These are phyloP conservation scores for Podiceps cristatus DNA, from an alignment of 2,113 vertebrate species.

Conservation along the genomic window DNA sequence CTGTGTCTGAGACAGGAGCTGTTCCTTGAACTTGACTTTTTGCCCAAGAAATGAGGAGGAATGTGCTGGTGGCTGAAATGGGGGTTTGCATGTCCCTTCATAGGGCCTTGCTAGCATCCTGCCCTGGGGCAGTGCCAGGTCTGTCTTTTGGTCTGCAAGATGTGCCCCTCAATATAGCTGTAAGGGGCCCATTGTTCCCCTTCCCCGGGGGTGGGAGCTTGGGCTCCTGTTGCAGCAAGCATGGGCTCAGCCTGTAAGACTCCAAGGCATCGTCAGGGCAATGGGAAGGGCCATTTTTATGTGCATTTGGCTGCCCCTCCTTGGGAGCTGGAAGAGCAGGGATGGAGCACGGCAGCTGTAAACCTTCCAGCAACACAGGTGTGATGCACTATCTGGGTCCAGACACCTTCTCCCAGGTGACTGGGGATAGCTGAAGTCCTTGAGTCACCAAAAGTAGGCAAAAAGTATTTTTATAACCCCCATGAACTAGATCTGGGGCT, in stretches of 20 bases:
- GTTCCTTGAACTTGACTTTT: not conserved
- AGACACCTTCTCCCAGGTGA: not conserved
- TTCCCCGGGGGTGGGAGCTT: not conserved
- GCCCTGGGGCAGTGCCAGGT: no score
- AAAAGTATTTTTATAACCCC: not conserved
- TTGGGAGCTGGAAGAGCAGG: not conserved
- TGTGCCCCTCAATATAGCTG: not conserved
- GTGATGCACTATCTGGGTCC: accelerated
- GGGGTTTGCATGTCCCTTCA: not conserved
- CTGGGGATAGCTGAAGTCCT: not conserved
- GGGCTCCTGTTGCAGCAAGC: no score
- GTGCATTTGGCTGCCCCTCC: not conserved
- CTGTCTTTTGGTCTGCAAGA: not conserved
- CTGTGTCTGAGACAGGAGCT: not conserved
- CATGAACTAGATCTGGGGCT: not conserved
- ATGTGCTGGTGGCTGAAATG: not conserved
- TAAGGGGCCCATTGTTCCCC: not conserved
- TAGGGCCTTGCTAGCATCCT: not conserved
- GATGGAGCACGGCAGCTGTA: not conserved
- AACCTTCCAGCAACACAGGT: not conserved
- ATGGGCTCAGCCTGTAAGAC: not conserved
- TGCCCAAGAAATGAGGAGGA: not conserved
- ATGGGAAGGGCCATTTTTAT: not conserved
- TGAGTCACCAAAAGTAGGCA: not conserved
- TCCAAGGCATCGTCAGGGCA: not conserved